Percentiles rank a stretch among this genome's conserved stretches.
These are phyloP conservation scores for Drosophila jambulina DNA, from an alignment of 1,140 invertebrate species.

Conservation along the genomic window DNA sequence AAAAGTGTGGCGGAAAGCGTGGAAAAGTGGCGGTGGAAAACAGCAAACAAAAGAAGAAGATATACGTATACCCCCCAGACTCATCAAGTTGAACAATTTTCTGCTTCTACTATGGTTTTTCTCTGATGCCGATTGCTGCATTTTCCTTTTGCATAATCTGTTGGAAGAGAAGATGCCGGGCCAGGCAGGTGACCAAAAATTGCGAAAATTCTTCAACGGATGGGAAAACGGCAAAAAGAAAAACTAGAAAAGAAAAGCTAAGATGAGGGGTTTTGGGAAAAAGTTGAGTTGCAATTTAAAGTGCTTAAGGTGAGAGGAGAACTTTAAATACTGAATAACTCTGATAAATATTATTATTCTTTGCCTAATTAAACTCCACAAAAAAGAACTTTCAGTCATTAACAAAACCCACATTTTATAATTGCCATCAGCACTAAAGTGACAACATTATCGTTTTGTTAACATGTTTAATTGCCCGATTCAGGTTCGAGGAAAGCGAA, in stretches of 20 bases:
- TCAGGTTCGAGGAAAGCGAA: conserved; percentile 2
- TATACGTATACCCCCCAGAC: background rate
- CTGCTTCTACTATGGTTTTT: conserved; percentile 15
- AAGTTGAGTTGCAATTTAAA: background rate
- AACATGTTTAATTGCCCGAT: conserved; percentile 46
- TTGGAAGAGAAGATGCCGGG: conserved; percentile 26
- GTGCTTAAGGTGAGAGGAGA: background rate
- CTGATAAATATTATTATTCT: no score
- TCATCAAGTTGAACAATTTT: conserved; percentile 35
- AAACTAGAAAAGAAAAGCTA: background rate
- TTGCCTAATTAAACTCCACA: no score
- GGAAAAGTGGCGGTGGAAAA: conserved; percentile 46
- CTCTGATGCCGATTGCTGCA: conserved; percentile 53
- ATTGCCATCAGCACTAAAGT: conserved; percentile 33
- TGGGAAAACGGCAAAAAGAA: background rate
- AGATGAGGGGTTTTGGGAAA: background rate
- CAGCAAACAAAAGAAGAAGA: conserved; percentile 40
- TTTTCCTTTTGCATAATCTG: conserved; percentile 68
- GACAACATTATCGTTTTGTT: conserved; percentile 50
- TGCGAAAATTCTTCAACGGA: conserved; percentile 32
- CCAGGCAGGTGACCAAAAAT: conserved; percentile 43
- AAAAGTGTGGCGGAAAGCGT: conserved; percentile 64
- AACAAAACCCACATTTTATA: conserved; percentile 20
- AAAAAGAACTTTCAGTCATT: background rate
- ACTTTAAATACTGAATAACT: background rate